These are phyloP conservation scores for Polypterus bichir DNA, from an alignment of 2,113 vertebrate genomes.

Conservation along the genomic window DNA sequence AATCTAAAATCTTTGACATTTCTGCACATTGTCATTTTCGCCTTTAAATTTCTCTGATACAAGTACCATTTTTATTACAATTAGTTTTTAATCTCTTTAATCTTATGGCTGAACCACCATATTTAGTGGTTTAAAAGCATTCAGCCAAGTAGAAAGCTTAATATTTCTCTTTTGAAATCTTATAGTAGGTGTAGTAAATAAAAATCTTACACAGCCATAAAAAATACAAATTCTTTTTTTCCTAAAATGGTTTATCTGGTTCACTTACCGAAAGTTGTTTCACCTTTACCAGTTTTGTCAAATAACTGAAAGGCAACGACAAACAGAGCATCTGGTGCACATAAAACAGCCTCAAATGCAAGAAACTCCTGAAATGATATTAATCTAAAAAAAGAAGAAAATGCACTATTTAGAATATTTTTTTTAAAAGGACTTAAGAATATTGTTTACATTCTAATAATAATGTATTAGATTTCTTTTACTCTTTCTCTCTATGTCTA, in stretches of 20 bases:
- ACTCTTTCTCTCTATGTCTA: no score
- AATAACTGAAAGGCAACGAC: slow-evolving; percentile 78
- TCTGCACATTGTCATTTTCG: background rate
- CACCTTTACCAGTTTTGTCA: slow-evolving; percentile 71
- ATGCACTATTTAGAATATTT: background rate
- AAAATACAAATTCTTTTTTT: no score
- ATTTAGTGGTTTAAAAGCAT: no score
- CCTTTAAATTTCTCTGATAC: background rate
- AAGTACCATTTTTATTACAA: no score
- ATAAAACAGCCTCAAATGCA: slow-evolving; percentile 73
- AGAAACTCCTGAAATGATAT: slow-evolving; percentile 82
- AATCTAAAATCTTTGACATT: slow-evolving; percentile 1
- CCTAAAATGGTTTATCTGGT: background rate
- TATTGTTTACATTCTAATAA: background rate
- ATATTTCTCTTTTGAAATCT: no score
- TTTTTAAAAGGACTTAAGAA: background rate
- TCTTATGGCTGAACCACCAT: no score
- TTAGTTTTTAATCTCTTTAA: no score
- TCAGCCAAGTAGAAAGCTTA: no score
- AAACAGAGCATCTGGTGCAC: slow-evolving; percentile 68
- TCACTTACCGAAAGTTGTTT: slow-evolving; percentile 68
- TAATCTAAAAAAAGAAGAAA: slow-evolving; percentile 42
- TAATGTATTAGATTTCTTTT: no score
- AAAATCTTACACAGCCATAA: no score
- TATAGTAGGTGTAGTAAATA: no score